These are phyloP conservation scores for Amblyjoppa proteus DNA, from an alignment of 2,888 invertebrate genomes.

Conservation along the genomic window DNA sequence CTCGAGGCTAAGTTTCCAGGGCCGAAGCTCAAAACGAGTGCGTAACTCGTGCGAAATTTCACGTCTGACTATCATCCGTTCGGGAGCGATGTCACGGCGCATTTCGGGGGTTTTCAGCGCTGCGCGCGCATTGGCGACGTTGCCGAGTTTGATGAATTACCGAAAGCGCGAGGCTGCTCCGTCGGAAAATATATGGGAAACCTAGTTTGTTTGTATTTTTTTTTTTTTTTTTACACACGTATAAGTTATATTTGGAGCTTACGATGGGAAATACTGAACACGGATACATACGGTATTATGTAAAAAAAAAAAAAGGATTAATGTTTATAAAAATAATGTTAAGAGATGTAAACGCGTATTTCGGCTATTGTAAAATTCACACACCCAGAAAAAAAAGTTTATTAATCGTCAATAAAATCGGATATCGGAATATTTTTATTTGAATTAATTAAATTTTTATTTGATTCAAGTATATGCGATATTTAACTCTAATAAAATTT, in stretches of 20 bases:
- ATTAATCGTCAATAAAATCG: too few relatives aligned
- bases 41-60: not conserved
- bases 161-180: not conserved
- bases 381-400: too few relatives aligned
- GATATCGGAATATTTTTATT: too few relatives aligned
- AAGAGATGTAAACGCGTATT: too few relatives aligned
- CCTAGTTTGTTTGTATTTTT: not conserved
- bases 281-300: too few relatives aligned
- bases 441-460: too few relatives aligned
- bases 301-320: too few relatives aligned
- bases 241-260: not conserved
- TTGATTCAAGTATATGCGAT: too few relatives aligned
- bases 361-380: too few relatives aligned
- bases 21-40: not conserved
- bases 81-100: not conserved
- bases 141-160: not conserved
- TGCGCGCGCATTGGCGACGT: not conserved
- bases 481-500: too few relatives aligned
- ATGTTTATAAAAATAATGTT: too few relatives aligned
- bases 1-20: not conserved
- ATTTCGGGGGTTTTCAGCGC: not conserved
- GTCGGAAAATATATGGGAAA: not conserved
- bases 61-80: not conserved
- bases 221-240: not conserved
- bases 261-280: too few relatives aligned